Conservation (phyloP, 1,140 invertebrate genomes). For the Drosophila equinoxialis region DNA sequence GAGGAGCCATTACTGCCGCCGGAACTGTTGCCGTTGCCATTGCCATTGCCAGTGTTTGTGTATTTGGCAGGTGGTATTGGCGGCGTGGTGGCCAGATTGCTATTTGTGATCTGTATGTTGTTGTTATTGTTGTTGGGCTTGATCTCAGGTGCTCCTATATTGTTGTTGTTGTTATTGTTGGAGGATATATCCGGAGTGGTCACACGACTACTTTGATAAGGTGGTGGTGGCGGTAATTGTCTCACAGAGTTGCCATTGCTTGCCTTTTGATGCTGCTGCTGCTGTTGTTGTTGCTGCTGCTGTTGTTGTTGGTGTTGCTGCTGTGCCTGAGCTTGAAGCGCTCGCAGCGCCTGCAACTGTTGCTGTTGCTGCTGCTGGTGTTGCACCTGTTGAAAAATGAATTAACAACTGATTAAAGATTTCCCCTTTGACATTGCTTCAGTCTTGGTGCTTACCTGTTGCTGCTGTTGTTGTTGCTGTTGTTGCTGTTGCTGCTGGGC, state of each 20-base stretch:
- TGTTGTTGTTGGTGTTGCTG: conserved; percentile 30
- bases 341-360: conserved; percentile 78
- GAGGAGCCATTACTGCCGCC: conserved; percentile 67
- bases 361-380: conserved; percentile 72
- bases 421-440: not conserved
- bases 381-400: conserved; percentile 64
- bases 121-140: conserved; percentile 61
- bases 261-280: conserved; percentile 74
- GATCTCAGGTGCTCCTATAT: conserved; percentile 32
- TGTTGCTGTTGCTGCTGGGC: conserved; percentile 84
- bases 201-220: conserved; percentile 84
- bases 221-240: conserved; percentile 88
- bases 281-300: conserved; percentile 33
- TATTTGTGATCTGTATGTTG: conserved; percentile 82
- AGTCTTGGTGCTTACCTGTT: conserved; percentile 1
- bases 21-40: conserved; percentile 61
- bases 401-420: not conserved
- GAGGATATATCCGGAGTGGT: conserved; percentile 54
- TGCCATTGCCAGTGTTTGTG: conserved; percentile 28
- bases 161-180: conserved; percentile 65
- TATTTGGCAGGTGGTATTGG: conserved; percentile 78
- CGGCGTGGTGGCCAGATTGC: conserved; percentile 81
- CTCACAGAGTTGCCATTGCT: conserved; percentile 75
- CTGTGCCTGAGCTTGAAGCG: conserved; percentile 56
- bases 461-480: conserved; percentile 65